Conservation (phyloP, 2,888 invertebrate species). For the Pristionchus entomophagus region DNA sequence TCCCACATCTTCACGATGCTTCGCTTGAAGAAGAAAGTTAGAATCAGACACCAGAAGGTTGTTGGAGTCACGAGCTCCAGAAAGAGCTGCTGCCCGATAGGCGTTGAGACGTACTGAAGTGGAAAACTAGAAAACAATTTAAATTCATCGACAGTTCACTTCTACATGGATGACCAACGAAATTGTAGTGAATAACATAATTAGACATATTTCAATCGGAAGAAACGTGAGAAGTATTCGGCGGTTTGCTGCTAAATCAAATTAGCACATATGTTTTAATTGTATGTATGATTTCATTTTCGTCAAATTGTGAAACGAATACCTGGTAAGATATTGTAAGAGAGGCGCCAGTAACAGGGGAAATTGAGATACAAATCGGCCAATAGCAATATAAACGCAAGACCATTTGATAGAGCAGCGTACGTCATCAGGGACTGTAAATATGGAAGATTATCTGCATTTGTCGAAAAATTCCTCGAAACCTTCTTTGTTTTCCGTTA, state of each 20-base stretch:
- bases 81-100: neutral
- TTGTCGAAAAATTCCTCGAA: neutral
- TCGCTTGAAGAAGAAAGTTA: neutral
- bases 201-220: neutral
- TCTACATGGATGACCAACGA: neutral
- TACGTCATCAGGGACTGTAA: neutral
- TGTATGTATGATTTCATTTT: neutral
- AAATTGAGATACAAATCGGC: neutral
- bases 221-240: neutral
- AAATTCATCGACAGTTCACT: neutral
- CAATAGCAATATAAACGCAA: neutral
- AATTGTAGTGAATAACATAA: neutral
- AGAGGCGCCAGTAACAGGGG: neutral
- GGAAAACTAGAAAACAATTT: neutral
- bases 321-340: neutral
- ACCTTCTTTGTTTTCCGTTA: neutral
- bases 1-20: neutral
- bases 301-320: too few species aligned
- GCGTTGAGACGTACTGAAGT: neutral
- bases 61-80: neutral
- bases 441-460: neutral
- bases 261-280: neutral
- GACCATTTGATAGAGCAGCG: neutral
- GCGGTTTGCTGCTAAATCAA: slow-evolving; percentile 23
- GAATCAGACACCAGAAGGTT: neutral